Conservation (phyloP, 2,113 vertebrate genomes). For the Gymnogyps californianus region DNA sequence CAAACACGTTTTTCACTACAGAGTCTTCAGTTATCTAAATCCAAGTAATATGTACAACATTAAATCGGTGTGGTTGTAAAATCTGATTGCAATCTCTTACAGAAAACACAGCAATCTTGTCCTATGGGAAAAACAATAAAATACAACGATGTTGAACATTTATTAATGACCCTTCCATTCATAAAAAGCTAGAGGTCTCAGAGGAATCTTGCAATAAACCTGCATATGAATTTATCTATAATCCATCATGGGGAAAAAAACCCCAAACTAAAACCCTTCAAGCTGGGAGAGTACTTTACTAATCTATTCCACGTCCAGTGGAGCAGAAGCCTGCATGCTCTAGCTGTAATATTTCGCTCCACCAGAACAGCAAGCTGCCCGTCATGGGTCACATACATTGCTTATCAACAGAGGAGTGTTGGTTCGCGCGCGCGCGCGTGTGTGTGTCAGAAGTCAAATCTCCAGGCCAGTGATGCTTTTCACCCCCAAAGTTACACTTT, state of each 20-base stretch:
- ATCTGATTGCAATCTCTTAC: neutral
- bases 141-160: slow-evolving; percentile 38
- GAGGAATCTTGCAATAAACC: slow-evolving; percentile 53
- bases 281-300: slow-evolving; percentile 9
- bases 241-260: slow-evolving; percentile 36
- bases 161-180: slow-evolving; percentile 70
- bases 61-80: neutral
- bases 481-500: neutral
- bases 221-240: slow-evolving; percentile 58
- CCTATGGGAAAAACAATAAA: slow-evolving; percentile 45
- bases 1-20: neutral
- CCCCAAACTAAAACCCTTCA: neutral
- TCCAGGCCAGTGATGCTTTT: neutral
- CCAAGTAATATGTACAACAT: slow-evolving; percentile 16
- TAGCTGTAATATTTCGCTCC: slow-evolving; percentile 38
- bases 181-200: slow-evolving; percentile 62
- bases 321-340: slow-evolving; percentile 44
- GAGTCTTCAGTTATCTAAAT: slow-evolving; percentile 3
- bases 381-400: slow-evolving; percentile 48
- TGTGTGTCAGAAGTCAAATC: neutral
- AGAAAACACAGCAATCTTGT: neutral
- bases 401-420: neutral
- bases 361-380: slow-evolving; percentile 34
- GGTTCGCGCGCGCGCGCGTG: neutral
- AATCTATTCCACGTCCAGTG: slow-evolving; percentile 44